A percentile compares a stretch with the other conserved stretches of the same genome.
phyloP scores from a whole-genome alignment of 2,113 vertebrate species.

The Scartelaos histophorus region DNA sequence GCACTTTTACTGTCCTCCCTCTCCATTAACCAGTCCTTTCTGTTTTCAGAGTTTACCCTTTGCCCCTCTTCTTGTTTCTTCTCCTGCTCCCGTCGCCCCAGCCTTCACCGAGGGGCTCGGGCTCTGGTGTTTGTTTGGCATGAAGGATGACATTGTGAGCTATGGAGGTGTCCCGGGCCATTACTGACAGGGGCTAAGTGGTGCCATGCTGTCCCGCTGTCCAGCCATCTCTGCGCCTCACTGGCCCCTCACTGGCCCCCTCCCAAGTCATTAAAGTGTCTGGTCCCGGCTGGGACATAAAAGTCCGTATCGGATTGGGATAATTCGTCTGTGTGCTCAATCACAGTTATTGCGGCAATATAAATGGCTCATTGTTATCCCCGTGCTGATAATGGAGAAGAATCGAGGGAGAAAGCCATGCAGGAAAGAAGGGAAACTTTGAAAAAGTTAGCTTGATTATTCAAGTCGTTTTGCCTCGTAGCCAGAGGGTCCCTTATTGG shows the following conservation, averaged over 20 bases:
- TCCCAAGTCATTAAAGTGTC: constrained; percentile 70
- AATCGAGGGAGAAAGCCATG: constrained; percentile 11
- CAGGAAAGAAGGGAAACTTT: constrained; percentile 18
- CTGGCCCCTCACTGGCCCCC: constrained; percentile 43
- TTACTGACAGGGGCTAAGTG: constrained; percentile 70
- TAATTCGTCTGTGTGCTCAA: constrained; percentile 48
- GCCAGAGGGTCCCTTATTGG: background rate
- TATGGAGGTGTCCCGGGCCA: constrained; percentile 51
- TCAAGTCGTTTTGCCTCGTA: background rate
- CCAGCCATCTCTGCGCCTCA: constrained; percentile 47
- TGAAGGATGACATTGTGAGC: constrained; percentile 53
- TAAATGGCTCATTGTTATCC: constrained; percentile 47
- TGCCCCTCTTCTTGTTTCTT: constrained; percentile 29
- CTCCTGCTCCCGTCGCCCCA: background rate
- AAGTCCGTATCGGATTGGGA: constrained; percentile 56
- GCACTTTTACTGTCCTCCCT: constrained; percentile 25
- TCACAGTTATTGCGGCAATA: constrained; percentile 56
- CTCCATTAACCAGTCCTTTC: constrained; percentile 33
- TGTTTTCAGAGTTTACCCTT: constrained; percentile 40
- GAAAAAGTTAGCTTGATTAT: background rate
- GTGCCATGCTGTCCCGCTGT: constrained; percentile 61
- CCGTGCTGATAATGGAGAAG: constrained; percentile 17
- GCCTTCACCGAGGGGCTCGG: background rate
- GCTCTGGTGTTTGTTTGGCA: constrained; percentile 22
- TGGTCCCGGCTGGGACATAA: constrained; percentile 63